Conservation (phyloP, 2,797 vertebrate species). For the Glossophaga mutica region DNA sequence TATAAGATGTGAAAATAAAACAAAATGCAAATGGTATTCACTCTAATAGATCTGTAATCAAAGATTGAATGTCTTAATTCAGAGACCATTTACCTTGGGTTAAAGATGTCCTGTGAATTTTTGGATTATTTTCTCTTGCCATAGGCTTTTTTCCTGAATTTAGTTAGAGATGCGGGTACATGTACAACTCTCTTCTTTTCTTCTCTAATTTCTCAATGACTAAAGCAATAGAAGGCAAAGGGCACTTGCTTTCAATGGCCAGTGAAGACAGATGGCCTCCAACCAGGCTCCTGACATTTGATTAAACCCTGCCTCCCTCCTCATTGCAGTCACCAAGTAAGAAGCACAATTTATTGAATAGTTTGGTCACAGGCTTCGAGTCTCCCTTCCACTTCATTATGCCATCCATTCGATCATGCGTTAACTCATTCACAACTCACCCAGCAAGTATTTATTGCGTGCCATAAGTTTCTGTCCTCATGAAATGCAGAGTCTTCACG, state of each 20-base stretch:
- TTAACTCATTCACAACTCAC: background rate
- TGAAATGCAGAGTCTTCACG: background rate
- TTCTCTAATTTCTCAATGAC: background rate
- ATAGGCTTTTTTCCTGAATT: background rate
- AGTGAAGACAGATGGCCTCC: background rate
- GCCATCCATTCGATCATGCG: background rate
- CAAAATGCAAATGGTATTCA: background rate
- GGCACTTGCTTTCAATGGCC: background rate
- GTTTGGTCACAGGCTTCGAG: background rate
- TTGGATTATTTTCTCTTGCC: background rate
- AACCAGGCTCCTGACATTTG: background rate
- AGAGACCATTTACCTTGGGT: background rate
- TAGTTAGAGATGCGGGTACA: background rate
- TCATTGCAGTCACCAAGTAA: background rate
- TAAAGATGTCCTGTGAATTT: background rate
- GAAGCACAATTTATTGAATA: background rate
- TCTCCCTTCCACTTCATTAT: background rate
- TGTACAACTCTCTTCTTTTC: background rate
- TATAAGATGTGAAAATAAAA: conserved; percentile 8
- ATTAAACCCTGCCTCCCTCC: background rate
- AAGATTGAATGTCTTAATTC: background rate
- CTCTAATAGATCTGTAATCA: conserved; percentile 8
- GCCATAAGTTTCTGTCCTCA: background rate
- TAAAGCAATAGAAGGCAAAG: background rate
- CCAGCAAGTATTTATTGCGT: background rate